Evolutionary conservation across 2,797 vertebrate species (phyloP).

Genomic region (Jordanella pulchra): DNA sequence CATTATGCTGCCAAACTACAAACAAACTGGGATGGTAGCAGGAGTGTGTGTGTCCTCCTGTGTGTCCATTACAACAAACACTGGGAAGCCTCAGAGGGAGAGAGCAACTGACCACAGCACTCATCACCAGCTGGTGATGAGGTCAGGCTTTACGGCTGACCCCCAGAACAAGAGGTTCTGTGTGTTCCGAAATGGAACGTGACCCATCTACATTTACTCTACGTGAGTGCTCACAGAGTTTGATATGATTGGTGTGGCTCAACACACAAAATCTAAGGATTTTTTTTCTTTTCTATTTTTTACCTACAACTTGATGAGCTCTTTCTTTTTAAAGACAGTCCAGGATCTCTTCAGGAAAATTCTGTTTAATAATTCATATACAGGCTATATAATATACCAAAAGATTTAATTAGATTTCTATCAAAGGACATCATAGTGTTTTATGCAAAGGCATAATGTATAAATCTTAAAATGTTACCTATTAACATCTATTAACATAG

Average conservation of each 20-base stretch:
- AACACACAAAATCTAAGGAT: neutral
- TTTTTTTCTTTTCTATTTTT: neutral
- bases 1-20: slow-evolving; percentile 51
- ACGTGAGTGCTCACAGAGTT: slow-evolving; percentile 35
- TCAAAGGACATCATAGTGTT: neutral
- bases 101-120: slow-evolving; percentile 42
- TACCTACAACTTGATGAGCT: neutral
- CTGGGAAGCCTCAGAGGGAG: slow-evolving; percentile 31
- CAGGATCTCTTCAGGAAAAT: neutral
- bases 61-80: slow-evolving; percentile 60
- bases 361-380: neutral
- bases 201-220: slow-evolving; percentile 27
- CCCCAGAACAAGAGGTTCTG: slow-evolving; percentile 54
- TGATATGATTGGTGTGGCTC: slow-evolving; percentile 14
- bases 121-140: slow-evolving; percentile 68
- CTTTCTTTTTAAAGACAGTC: neutral
- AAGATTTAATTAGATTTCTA: neutral
- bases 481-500: neutral
- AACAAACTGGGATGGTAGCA: slow-evolving; percentile 54
- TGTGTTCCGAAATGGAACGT: slow-evolving; percentile 47
- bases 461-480: neutral
- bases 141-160: slow-evolving; percentile 67
- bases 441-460: neutral
- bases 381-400: neutral
- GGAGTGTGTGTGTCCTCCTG: slow-evolving; percentile 19